A percentile compares a stretch with the other conserved stretches of the same genome.
phyloP scores from a whole-genome alignment of 2,888 invertebrate species.

The Zhuqinia jingwanae region DNA sequence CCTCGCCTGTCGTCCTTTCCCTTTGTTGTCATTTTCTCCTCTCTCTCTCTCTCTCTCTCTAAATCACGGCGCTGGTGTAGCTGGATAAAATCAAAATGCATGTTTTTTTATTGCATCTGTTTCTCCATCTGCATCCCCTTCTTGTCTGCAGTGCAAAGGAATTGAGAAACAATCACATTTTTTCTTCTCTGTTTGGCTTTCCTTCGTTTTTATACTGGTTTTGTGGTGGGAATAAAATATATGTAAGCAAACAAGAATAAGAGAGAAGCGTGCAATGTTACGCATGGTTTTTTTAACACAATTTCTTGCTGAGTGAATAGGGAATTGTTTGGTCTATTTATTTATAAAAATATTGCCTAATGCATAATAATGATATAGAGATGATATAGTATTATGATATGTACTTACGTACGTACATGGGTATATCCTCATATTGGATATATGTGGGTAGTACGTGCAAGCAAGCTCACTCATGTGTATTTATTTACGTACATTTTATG shows the following conservation, averaged over 20 bases:
- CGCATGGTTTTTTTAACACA: not conserved
- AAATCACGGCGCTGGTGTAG: not conserved
- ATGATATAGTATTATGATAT: no score
- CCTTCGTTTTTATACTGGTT: not conserved
- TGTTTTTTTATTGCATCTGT: conserved; percentile 13
- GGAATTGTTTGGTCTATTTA: no score
- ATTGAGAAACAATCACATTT: conserved; percentile 65
- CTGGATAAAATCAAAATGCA: conserved; percentile 39
- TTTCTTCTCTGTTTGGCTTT: conserved; percentile 32
- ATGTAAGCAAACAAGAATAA: conserved; percentile 24
- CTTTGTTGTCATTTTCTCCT: not conserved
- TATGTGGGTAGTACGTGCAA: no score
- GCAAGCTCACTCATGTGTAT: no score
- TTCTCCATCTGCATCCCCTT: conserved; percentile 31
- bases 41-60: no score
- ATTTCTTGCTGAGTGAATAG: not conserved
- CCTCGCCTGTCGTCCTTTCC: not conserved
- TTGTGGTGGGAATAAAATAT: conserved; percentile 25
- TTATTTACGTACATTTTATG: no score
- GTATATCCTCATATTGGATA: no score
- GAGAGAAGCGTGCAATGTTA: not conserved
- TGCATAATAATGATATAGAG: no score
- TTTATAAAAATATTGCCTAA: no score
- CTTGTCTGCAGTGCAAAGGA: not conserved
- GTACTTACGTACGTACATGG: no score